phyloP scores from a whole-genome alignment of 2,113 vertebrate genomes.

The Equus quagga region DNA sequence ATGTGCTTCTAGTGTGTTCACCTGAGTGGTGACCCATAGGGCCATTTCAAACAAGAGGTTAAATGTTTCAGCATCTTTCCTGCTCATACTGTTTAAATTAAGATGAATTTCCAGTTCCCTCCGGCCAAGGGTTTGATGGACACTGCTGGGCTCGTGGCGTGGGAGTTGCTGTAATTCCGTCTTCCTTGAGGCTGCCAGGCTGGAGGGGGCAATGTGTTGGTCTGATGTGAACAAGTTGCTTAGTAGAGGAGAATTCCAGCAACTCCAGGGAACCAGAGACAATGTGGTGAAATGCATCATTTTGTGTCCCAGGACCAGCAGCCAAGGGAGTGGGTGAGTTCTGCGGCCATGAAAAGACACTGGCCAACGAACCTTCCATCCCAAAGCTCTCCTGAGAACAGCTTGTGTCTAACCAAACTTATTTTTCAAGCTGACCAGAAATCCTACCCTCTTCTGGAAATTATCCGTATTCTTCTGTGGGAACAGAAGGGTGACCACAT shows the following conservation, averaged over 20 bases:
- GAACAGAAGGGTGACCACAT: not conserved
- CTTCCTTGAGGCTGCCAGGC: constrained; percentile 26
- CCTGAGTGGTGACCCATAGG: not conserved
- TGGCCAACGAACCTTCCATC: not conserved
- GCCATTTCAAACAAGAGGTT: not conserved
- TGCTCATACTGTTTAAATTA: not conserved
- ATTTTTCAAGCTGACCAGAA: not conserved
- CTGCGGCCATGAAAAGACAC: not conserved
- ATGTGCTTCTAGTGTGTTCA: not conserved
- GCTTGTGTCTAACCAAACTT: not conserved
- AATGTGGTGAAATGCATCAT: not conserved
- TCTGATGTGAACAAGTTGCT: not conserved
- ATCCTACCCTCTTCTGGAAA: not conserved
- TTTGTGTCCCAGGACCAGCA: not conserved
- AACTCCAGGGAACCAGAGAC: not conserved
- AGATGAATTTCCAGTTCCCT: not conserved
- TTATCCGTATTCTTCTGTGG: not conserved
- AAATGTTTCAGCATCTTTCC: not conserved
- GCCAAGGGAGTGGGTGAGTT: not conserved
- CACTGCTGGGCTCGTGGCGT: not conserved
- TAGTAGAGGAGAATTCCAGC: constrained; percentile 34
- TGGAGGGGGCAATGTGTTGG: not conserved
- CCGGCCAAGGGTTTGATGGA: not conserved
- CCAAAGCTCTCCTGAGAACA: not conserved
- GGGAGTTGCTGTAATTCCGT: not conserved